These are phyloP conservation scores for Hippolais icterina DNA, from an alignment of 2,113 vertebrate genomes.

Conservation along the genomic window DNA sequence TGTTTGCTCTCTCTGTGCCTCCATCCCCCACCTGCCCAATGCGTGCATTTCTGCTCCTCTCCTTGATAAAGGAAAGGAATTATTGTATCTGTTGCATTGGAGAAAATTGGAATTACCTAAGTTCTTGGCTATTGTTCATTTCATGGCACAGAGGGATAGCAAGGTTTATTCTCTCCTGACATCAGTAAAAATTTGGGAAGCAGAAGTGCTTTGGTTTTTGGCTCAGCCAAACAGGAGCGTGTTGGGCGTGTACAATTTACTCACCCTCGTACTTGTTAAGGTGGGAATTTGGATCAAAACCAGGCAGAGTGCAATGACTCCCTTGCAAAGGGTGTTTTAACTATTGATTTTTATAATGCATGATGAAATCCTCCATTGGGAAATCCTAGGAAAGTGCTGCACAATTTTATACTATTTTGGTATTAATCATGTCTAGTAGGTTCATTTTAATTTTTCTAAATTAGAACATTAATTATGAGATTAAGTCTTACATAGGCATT, in stretches of 20 bases:
- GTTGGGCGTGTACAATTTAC: background rate
- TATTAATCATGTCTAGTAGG: background rate
- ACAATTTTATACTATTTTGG: background rate
- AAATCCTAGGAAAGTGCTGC: background rate
- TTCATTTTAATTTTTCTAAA: background rate
- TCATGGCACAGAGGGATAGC: background rate
- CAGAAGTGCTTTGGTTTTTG: background rate
- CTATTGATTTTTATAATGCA: background rate
- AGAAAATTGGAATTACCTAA: background rate
- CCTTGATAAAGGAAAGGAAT: background rate
- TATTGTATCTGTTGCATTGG: background rate
- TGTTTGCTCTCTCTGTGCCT: background rate
- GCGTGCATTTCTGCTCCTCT: background rate
- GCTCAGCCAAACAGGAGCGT: background rate
- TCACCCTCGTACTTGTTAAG: background rate
- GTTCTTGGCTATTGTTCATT: background rate
- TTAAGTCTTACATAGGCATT: background rate
- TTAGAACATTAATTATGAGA: conserved; percentile 12
- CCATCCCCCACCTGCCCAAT: background rate
- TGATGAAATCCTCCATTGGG: background rate
- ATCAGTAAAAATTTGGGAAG: background rate
- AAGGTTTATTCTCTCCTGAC: background rate
- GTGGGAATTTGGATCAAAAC: background rate
- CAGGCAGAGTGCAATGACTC: background rate
- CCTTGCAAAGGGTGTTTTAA: background rate